Evolutionary conservation across 1,140 invertebrate species (phyloP), one percentile per base, ranked within the genome.

Genomic region (Drosophila seguyi): DNA sequence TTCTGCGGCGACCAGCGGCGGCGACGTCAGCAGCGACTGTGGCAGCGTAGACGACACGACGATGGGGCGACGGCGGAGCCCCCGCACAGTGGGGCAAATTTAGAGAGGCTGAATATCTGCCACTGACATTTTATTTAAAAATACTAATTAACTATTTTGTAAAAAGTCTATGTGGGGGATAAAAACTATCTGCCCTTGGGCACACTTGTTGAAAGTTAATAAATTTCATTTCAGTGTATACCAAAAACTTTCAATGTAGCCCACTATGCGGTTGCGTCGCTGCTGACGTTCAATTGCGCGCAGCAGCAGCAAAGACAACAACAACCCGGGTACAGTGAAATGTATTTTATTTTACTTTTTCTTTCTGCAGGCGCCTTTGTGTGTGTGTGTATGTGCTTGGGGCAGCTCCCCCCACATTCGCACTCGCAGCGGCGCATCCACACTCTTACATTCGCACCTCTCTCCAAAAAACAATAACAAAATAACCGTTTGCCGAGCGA

Each of bases 271-370:
- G 50, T 48, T 16, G 58, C 67, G 66, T 38, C 72, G 61, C 55
- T 69, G 79, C 56, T 68, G 85, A 75, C 68, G 84, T 84, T 84
- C 73, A 88, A 90, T 90, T 90, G 84, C 81, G 84, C 84, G 68
- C 84, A 77, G 69, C 82, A 83, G 68, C 68, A 82, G 34, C 55
- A 59, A 42, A 55, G 59, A 42, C 59, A 57, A 50, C 58, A 71
- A 45, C 59, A 61, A 56, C 48, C 36, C 8, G 10, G 22, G n/a
- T 27, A 63, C 60, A 59, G 63, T 65, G 74, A 77, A 73, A 76
- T 85, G 60, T 69, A 69, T 82, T 79, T 78, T 50, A 53, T 74
- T 83, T 72, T 84, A 75, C 58, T 86, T 81, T 53, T 79, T 82
- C 42, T 79, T 81, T 78, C 57, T 52, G 72, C 79, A 77, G 55